phyloP scores from a whole-genome alignment of 1,140 invertebrate species.

The Zaprionus vittiger region DNA sequence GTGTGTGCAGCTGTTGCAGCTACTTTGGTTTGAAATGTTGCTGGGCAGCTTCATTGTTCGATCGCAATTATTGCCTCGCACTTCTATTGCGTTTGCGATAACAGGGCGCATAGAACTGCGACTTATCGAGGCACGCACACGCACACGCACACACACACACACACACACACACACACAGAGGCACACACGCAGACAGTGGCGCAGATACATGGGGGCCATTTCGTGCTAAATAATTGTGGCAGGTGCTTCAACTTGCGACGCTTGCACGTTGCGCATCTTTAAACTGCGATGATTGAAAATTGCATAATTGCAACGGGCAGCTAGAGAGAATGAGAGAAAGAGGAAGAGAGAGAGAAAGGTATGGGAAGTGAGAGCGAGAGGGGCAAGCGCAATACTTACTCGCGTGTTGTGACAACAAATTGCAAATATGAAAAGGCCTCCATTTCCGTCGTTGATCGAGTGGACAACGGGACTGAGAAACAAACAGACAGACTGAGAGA shows the following conservation, averaged over 20 bases:
- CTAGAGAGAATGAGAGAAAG: constrained; percentile 12
- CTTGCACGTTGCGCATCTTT: constrained; percentile 74
- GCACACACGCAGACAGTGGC: background rate
- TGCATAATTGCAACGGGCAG: constrained; percentile 73
- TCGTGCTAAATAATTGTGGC: constrained; percentile 44
- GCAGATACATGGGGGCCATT: constrained; percentile 2
- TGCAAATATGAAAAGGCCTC: constrained; percentile 55
- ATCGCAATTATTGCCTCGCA: constrained; percentile 42
- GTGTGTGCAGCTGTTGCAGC: constrained; percentile 30
- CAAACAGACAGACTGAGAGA: constrained; percentile 14
- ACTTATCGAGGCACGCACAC: constrained; percentile 27
- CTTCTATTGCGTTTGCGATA: constrained; percentile 65
- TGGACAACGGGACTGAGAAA: constrained; percentile 18
- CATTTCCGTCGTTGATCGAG: constrained; percentile 57
- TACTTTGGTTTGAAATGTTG: constrained; percentile 7
- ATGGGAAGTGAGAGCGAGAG: constrained; percentile 5
- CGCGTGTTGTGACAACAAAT: constrained; percentile 60
- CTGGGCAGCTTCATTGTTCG: constrained; percentile 3
- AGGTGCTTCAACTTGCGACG: constrained; percentile 71
- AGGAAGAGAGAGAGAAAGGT: background rate
- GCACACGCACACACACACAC: constrained; percentile 15
- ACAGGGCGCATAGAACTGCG: constrained; percentile 18
- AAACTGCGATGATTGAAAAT: constrained; percentile 79
- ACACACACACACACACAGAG: background rate
- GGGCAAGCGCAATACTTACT: constrained; percentile 15